Base-by-base conservation (phyloP, 2,888 invertebrate genomes). In the Pyrocoelia pectoralis region DNA sequence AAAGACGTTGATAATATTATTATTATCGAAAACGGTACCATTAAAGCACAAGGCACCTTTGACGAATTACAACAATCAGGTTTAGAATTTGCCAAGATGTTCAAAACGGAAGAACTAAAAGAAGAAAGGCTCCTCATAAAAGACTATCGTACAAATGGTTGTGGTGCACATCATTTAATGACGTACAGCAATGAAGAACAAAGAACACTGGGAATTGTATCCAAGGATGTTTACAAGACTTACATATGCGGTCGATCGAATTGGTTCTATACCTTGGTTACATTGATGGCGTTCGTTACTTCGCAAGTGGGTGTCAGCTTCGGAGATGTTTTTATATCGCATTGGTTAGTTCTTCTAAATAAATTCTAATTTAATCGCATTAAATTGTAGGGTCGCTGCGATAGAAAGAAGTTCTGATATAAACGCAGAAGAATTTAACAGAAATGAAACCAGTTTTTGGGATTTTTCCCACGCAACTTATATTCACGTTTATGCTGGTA, bases 311-410 rank as follows among this genome's bases (percentile, higher is more conserved):
- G 89, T 41, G 91, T 90, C 1, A 93, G 92, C 10, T 86, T 87
- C 5, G 87, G 89, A 1, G 94, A 94, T 77, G 93, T 88, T 81
- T 94, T 92, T 83, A 86, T 93, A 5, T 87, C 90, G 4, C 88
- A 86, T 75, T 94, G 93, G 93, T 89, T 72, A 82, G 81, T 74
- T 6, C 24, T 24, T n/a, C n/a, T n/a, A n/a, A n/a, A n/a, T 24
- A 24, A 6, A 24, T 24, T 24, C 6, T 24, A 6, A 3, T 24
- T 24, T 24, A 24, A 24, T 24, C 24, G 4, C 24, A 5, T 24
- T 24, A 5, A 6, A 5, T 24, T 6, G 24, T 6, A 24, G 24
- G 24, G 24, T 24, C 4, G 6, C 6, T 24, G 6, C 24, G 4
- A 6, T 6, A 5, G 24, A 24, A 24, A 24, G 6, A 24, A 24